Evolutionary conservation across 37 sponge, comb jelly and placozoan species (phyloP), one percentile per base, ranked within the genome.

Genomic region (Bolinopsis microptera): DNA sequence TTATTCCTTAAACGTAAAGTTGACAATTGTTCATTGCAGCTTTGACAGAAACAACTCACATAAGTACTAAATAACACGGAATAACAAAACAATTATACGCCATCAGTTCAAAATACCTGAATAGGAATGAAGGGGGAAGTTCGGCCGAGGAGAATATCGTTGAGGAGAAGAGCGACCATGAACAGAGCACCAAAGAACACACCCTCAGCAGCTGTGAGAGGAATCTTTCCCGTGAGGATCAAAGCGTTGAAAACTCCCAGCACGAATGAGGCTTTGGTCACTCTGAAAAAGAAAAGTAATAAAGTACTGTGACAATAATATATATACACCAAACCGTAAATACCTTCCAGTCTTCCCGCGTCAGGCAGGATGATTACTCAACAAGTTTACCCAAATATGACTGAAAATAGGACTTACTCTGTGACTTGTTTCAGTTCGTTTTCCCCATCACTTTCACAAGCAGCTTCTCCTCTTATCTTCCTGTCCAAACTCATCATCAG

Each of bases 401-500:
- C n/a, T n/a, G n/a, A n/a, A n/a, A n/a, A n/a, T n/a, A n/a, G n/a
- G n/a, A n/a, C n/a, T n/a, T 48, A 48, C 82, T 80, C 82, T 3
- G 82, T 30, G 38, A 80, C 82, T 80, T 80, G 82, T 80, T 80
- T 80, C 37, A 80, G 82, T 30, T 80, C 82, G 38, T 32, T 36
- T 80, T 80, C 82, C 2, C 82, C 82, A 22, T 80, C 82, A 22
- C 37, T 2, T 34, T 80, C 82, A 13, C 32, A 24, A 32, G 82
- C 82, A 33, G 32, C 16, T 0, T 80, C 82, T 13, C 38, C 37
- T 30, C 82, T 28, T 27, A 80, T 80, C 82, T 34, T 80, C 82
- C 82, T 32, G 38, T 80, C 82, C 1, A 80, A 3, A 34, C 82
- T 80, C 82, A 80, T 80, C 82, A 80, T 80, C 82, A 80, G 82